Percentiles rank a stretch among this genome's conserved stretches.
Conservation (phyloP, 2,113 vertebrate genomes). For the Psophia crepitans region DNA sequence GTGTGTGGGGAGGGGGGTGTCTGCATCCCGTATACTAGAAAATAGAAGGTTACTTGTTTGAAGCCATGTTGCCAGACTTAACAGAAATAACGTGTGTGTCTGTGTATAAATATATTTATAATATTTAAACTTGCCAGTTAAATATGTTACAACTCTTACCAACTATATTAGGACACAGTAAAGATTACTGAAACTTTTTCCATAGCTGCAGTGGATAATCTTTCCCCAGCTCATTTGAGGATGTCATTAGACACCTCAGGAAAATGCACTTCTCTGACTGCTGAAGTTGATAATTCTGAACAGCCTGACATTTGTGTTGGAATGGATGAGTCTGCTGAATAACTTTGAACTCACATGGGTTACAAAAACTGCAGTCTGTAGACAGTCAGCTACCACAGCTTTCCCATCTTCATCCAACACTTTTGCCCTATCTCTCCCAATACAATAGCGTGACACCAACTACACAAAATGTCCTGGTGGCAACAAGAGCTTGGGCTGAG, state of each 20-base stretch:
- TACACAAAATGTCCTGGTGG: not conserved
- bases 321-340: not conserved
- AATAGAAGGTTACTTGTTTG: not conserved
- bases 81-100: not conserved
- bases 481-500: not conserved
- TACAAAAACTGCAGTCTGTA: not conserved
- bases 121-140: not conserved
- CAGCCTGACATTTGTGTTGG: not conserved
- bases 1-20: not conserved
- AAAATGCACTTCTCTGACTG: slow-evolving; percentile 1
- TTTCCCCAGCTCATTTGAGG: not conserved
- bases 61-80: not conserved
- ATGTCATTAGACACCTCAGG: slow-evolving; percentile 4
- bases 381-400: not conserved
- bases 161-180: not conserved
- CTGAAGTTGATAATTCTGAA: not conserved
- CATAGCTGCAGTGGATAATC: not conserved
- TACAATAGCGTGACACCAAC: accelerated
- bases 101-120: not conserved
- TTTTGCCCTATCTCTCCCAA: not conserved
- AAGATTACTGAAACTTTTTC: not conserved
- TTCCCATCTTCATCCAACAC: not conserved
- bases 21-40: not conserved
- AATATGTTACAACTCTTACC: not conserved
- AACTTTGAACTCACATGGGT: not conserved